Conservation (phyloP, 2,113 vertebrate species). For the Silurus meridionalis region DNA sequence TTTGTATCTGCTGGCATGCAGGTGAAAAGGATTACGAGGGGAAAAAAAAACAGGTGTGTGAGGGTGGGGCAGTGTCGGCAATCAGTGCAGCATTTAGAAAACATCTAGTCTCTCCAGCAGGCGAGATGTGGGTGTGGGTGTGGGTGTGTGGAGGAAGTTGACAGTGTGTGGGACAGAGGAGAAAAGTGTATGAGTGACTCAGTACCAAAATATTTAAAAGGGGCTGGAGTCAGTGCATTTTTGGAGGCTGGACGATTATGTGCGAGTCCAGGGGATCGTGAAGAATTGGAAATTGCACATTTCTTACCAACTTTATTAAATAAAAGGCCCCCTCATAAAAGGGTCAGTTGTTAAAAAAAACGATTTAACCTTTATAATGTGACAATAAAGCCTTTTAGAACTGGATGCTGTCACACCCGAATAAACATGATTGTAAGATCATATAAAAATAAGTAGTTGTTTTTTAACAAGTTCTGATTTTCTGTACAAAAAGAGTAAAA, state of each 20-base stretch:
- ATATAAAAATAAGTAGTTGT: neutral
- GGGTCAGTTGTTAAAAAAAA: neutral
- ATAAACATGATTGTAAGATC: neutral
- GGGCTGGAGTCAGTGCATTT: neutral
- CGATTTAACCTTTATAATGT: conserved; percentile 9
- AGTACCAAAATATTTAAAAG: neutral
- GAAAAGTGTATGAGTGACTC: neutral
- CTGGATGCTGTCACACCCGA: neutral
- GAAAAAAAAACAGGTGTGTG: conserved; percentile 37
- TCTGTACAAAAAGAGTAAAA: neutral
- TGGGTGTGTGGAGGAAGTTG: conserved; percentile 19
- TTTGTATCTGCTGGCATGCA: conserved; percentile 27
- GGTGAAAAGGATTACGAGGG: conserved; percentile 39
- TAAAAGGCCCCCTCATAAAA: neutral
- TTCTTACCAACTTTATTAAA: neutral
- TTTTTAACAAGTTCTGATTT: neutral
- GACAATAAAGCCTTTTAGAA: neutral
- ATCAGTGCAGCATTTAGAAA: conserved; percentile 27
- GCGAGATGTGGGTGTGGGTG: conserved; percentile 34
- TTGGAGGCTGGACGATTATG: neutral
- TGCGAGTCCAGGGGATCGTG: no score
- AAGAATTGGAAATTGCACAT: no score
- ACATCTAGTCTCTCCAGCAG: conserved; percentile 3
- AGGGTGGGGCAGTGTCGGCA: conserved; percentile 27
- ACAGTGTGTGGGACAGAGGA: neutral